Conservation (phyloP, 2,797 vertebrate genomes). For the Sparidentex hasta region DNA sequence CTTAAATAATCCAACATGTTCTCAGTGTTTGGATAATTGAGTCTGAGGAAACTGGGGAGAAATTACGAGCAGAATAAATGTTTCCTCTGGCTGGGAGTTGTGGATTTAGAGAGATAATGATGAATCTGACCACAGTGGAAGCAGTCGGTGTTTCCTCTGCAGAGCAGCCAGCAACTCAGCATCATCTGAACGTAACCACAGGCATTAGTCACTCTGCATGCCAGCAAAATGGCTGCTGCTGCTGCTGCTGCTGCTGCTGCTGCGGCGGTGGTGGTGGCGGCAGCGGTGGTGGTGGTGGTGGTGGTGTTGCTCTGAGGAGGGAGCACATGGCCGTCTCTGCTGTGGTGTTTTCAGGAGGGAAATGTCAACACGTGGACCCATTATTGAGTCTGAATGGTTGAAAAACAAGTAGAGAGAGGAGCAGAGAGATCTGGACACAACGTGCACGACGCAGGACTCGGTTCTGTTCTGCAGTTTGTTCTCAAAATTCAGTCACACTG, state of each 20-base stretch:
- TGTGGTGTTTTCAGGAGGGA: not conserved
- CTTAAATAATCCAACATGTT: not conserved
- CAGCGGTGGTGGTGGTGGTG: constrained; percentile 1
- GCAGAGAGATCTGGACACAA: not conserved
- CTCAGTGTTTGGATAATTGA: not conserved
- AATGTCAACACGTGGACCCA: not conserved
- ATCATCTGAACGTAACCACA: constrained; percentile 54
- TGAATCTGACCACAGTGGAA: constrained; percentile 27
- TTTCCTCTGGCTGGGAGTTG: not conserved
- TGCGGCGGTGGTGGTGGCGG: constrained; percentile 11
- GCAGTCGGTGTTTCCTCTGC: constrained; percentile 44
- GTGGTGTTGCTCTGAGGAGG: constrained; percentile 42
- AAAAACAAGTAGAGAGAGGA: not conserved
- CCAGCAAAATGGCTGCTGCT: constrained; percentile 63
- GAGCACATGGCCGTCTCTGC: constrained; percentile 22
- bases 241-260: constrained; percentile 15
- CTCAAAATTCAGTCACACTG: not conserved
- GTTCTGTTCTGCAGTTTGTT: not conserved
- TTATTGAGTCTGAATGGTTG: not conserved
- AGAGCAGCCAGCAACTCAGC: constrained; percentile 28
- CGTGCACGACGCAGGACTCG: not conserved
- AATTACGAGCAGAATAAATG: not conserved
- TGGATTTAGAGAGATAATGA: constrained; percentile 32
- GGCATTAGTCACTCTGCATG: constrained; percentile 72
- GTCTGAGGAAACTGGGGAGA: not conserved